phyloP scores from a whole-genome alignment of 2,888 invertebrate species.

The Chrysina gloriosa region DNA sequence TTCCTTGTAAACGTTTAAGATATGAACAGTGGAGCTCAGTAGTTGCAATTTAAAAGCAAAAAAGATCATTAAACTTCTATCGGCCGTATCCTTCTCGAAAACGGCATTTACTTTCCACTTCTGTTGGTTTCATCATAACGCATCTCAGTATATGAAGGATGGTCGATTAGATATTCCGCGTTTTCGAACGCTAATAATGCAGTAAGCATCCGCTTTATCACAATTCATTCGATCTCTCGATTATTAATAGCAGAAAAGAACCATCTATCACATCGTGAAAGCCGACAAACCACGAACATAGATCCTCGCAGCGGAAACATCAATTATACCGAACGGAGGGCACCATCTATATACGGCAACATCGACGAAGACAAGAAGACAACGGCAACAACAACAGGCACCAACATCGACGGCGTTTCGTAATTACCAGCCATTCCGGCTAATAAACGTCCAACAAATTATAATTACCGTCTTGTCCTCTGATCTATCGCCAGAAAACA shows the following conservation, averaged over 20 bases:
- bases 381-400: background rate
- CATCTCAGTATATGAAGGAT: too few relatives aligned
- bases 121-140: too few relatives aligned
- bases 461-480: constrained; percentile 19
- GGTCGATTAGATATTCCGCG: too few relatives aligned
- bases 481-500: constrained; percentile 13
- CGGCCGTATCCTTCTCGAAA: too few relatives aligned
- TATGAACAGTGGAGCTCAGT: too few relatives aligned
- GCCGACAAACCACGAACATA: constrained; percentile 10
- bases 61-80: too few relatives aligned
- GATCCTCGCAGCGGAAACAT: constrained; percentile 10
- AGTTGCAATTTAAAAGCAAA: too few relatives aligned
- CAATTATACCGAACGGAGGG: constrained; percentile 9
- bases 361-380: background rate
- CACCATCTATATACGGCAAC: constrained; percentile 8
- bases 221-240: constrained; percentile 9
- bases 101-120: too few relatives aligned
- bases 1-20: too few relatives aligned
- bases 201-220: background rate
- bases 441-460: constrained; percentile 27
- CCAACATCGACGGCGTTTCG: constrained; percentile 13
- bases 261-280: constrained; percentile 2
- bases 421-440: constrained; percentile 12
- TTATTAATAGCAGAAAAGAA: background rate
- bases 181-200: too few relatives aligned